phyloP scores from a whole-genome alignment of 2,888 invertebrate genomes.

The Selenia dentaria region DNA sequence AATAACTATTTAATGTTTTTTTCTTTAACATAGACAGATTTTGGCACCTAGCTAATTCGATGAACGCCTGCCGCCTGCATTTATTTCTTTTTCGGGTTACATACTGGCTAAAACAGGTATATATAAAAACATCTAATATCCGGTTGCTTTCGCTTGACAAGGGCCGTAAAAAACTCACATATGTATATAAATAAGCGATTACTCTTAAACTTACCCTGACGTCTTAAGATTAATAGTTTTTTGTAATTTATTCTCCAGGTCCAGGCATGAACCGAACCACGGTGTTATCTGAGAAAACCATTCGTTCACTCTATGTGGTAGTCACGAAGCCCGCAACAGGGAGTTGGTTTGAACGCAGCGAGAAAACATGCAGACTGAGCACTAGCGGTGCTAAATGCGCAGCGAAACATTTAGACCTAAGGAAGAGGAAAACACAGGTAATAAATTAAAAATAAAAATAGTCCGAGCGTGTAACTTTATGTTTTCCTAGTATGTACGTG shows the following conservation, averaged over 20 bases:
- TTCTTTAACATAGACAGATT: no score
- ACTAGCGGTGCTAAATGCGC: constrained; percentile 54
- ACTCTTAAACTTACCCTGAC: no score
- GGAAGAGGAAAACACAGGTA: constrained; percentile 58
- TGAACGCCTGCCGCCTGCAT: no score
- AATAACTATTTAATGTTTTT: no score
- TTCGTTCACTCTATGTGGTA: constrained; percentile 51
- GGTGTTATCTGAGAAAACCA: constrained; percentile 57
- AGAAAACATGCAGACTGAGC: constrained; percentile 53
- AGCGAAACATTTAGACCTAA: constrained; percentile 55
- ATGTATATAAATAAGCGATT: no score
- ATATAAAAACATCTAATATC: no score
- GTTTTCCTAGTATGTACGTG: constrained; percentile 7
- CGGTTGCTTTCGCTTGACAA: no score
- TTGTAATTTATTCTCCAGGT: constrained; percentile 54
- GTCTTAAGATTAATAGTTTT: no score
- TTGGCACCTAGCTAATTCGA: no score
- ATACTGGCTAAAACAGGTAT: no score
- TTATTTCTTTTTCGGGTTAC: no score
- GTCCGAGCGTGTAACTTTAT: background rate
- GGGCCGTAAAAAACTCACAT: no score
- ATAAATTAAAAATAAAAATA: background rate
- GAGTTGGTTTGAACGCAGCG: constrained; percentile 45
- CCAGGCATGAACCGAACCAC: constrained; percentile 72
- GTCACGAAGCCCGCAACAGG: constrained; percentile 45